Percentiles rank a stretch among this genome's conserved stretches.
phyloP scores from a whole-genome alignment of 1,140 invertebrate genomes.

The Trypoxylus dichotomus region DNA sequence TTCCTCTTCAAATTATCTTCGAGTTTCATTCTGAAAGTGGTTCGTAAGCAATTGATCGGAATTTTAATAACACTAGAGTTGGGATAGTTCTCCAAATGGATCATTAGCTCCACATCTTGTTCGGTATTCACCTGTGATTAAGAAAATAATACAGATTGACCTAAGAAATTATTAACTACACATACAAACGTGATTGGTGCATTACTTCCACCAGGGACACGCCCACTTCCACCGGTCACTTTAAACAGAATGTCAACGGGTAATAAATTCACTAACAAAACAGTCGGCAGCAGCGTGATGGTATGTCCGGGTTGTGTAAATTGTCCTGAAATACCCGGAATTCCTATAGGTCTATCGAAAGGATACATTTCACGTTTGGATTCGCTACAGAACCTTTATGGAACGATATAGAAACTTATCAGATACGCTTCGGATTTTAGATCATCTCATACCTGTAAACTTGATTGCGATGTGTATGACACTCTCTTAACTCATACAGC shows the following conservation, averaged over 20 bases:
- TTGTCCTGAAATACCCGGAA: slow-evolving; percentile 37
- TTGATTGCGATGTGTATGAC: slow-evolving; percentile 53
- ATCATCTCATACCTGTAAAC: slow-evolving; percentile 50
- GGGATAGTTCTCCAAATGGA: slow-evolving; percentile 82
- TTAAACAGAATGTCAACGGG: slow-evolving; percentile 70
- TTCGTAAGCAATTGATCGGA: slow-evolving; percentile 55
- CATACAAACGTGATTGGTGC: slow-evolving; percentile 45
- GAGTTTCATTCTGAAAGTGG: slow-evolving; percentile 60
- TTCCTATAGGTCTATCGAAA: slow-evolving; percentile 56
- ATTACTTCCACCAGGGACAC: slow-evolving; percentile 60
- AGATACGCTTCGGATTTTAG: slow-evolving; percentile 11
- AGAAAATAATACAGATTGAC: not conserved
- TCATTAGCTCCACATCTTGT: slow-evolving; percentile 68
- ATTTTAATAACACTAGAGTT: slow-evolving; percentile 64
- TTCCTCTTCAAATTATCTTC: slow-evolving; percentile 72
- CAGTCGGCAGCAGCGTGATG: slow-evolving; percentile 79
- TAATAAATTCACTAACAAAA: slow-evolving; percentile 78
- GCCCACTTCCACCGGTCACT: slow-evolving; percentile 58
- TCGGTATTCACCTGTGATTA: slow-evolving; percentile 64
- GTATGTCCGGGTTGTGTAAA: slow-evolving; percentile 77
- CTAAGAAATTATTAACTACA: not conserved
- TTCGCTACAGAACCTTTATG: slow-evolving; percentile 73
- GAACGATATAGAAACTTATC: slow-evolving; percentile 32
- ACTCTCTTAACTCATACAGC: slow-evolving; percentile 57
- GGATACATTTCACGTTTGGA: slow-evolving; percentile 82